Evolutionary conservation across 2,113 vertebrate genomes (phyloP).

Genomic region (Thermophis baileyi): DNA sequence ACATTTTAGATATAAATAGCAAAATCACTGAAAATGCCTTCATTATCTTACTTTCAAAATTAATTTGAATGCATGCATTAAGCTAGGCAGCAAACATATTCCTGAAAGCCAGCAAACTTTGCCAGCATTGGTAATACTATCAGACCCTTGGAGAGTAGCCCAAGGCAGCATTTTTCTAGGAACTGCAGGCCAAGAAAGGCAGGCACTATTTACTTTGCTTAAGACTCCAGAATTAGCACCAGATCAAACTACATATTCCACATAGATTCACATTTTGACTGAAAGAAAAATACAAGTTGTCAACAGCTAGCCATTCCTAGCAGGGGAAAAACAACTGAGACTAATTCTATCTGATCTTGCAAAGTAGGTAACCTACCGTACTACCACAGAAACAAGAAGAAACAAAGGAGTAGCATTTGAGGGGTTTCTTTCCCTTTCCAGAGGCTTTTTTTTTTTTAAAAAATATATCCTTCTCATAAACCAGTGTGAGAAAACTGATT

Average conservation of each 20-base stretch:
- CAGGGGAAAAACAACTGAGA: not conserved
- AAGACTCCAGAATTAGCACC: conserved; percentile 45
- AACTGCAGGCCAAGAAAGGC: conserved; percentile 40
- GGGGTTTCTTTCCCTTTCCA: not conserved
- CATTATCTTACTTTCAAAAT: not conserved
- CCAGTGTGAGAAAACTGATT: not conserved
- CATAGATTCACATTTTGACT: conserved; percentile 51
- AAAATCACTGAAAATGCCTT: not conserved
- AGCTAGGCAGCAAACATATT: conserved; percentile 21
- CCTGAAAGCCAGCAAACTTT: conserved; percentile 20
- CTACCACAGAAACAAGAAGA: not conserved
- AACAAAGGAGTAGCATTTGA: not conserved
- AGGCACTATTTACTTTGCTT: conserved; percentile 47
- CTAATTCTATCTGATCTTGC: not conserved
- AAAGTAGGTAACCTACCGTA: not conserved
- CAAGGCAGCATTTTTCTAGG: conserved; percentile 41
- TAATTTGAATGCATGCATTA: conserved; percentile 17
- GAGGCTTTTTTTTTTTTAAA: not conserved
- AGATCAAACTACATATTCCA: conserved; percentile 47
- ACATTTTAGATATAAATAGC: not conserved
- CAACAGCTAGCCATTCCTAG: conserved; percentile 47
- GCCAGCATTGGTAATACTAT: conserved; percentile 36
- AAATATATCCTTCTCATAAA: not conserved
- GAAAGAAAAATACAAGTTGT: conserved; percentile 41
- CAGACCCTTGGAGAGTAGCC: conserved; percentile 41